Conservation (phyloP, 2,113 vertebrate species). For the Ictidomys tridecemlineatus region DNA sequence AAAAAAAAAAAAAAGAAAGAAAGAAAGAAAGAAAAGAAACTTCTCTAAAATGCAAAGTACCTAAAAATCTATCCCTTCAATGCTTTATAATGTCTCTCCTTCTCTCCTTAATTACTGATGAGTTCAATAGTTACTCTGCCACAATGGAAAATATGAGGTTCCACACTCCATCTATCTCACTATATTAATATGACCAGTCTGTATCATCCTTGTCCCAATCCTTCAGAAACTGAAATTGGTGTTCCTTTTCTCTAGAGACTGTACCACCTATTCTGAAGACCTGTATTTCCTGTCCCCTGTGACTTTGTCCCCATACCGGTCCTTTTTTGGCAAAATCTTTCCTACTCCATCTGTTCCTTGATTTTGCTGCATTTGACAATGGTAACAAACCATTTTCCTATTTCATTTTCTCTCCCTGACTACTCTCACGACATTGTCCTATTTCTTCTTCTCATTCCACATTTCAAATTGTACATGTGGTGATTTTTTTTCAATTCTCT, state of each 20-base stretch:
- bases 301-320: background rate
- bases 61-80: background rate
- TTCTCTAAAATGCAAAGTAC: constrained; percentile 37
- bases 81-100: background rate
- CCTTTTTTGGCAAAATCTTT: constrained; percentile 49
- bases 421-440: background rate
- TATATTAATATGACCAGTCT: background rate
- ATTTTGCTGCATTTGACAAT: background rate
- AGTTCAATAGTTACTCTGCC: constrained; percentile 34
- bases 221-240: constrained; percentile 24
- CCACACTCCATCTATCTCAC: background rate
- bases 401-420: background rate
- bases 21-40: background rate
- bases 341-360: background rate
- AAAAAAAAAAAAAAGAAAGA: too few species aligned
- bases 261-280: background rate
- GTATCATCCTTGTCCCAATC: background rate
- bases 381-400: background rate
- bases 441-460: constrained; percentile 41
- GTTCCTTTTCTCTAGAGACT: constrained; percentile 6
- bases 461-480: constrained; percentile 9
- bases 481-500: constrained; percentile 23
- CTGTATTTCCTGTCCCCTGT: background rate
- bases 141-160: constrained; percentile 20
- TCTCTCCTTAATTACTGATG: background rate